Percentiles rank a stretch among this genome's conserved stretches.
Evolutionary conservation across 2,113 vertebrate species (phyloP).

Genomic region (Hyla sarda): DNA sequence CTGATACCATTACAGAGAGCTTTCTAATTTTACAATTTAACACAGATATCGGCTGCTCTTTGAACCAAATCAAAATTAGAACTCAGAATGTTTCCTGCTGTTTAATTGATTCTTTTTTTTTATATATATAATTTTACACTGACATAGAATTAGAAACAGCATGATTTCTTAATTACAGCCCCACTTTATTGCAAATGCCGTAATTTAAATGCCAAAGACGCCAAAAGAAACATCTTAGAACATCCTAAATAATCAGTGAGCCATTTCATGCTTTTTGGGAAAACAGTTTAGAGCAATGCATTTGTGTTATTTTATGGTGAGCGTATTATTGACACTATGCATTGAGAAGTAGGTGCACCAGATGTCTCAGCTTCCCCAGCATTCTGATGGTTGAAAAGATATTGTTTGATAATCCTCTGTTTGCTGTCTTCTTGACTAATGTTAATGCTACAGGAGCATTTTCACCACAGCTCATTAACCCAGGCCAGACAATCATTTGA

Average conservation of each 20-base stretch:
- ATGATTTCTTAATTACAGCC: slow-evolving; percentile 59
- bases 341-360: not conserved
- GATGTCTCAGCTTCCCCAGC: slow-evolving; percentile 2
- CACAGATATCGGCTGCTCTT: slow-evolving; percentile 51
- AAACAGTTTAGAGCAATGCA: slow-evolving; percentile 50
- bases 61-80: slow-evolving; percentile 57
- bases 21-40: slow-evolving; percentile 51
- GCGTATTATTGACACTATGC: slow-evolving; percentile 32
- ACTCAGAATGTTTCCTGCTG: slow-evolving; percentile 51
- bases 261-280: slow-evolving; percentile 47
- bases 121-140: slow-evolving; percentile 55
- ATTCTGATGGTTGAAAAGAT: slow-evolving; percentile 14
- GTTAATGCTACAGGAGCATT: slow-evolving; percentile 32
- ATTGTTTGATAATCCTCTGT: slow-evolving; percentile 44
- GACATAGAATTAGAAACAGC: slow-evolving; percentile 60
- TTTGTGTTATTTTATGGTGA: slow-evolving; percentile 43
- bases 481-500: slow-evolving; percentile 41
- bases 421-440: slow-evolving; percentile 50
- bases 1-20: slow-evolving; percentile 10
- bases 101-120: slow-evolving; percentile 59
- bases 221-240: slow-evolving; percentile 40
- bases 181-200: slow-evolving; percentile 56
- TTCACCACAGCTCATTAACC: slow-evolving; percentile 53
- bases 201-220: slow-evolving; percentile 53
- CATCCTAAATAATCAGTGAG: slow-evolving; percentile 54